Evolutionary conservation across 2,797 vertebrate species (phyloP), one percentile per base, ranked within the genome.

Genomic region (Enteromius trimaculatus): DNA sequence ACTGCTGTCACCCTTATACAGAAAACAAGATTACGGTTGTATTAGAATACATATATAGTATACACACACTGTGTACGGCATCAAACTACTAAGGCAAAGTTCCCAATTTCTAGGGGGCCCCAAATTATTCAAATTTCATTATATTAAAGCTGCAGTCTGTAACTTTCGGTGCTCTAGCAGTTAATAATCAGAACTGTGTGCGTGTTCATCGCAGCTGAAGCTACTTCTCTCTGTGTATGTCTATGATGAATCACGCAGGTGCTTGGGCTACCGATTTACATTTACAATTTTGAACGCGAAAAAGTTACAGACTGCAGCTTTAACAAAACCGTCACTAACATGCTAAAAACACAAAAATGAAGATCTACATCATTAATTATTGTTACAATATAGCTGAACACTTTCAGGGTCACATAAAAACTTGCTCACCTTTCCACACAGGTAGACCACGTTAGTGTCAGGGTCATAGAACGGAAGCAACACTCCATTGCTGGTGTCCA

Each of bases 401-500:
- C 8, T 68, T 17, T 6, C 17, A 17, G 37, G 39, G 51, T 77
- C 8, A 23, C 4, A 42, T 39, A 29, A 37, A 26, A 53, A 42
- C 17, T 16, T 42, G 8, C 79, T 92, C 80, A 99, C 98, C 97
- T 99, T 99, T 83, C 98, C 98, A 89, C 98, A 99, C 81, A 99
- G 90, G 93, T 98, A 99, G 81, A 99, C 97, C 23, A 99, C 90
- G 81, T 88, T 99, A 88, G 98, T 99, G 90, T 99, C 98, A 0
- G 98, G 95, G 87, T 99, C 98, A 0, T 99, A 99, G 91, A 99
- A 99, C 0, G 98, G 98, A 77, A 99, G 94, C 91, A 99, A 91
- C 8, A 99, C 96, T 6, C 98, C 98, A 0, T 99, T 99, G 92
- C 98, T 99, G 80, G 95, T 96, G 93, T 99, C 98, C 97, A 99